Evolutionary conservation across 64 coral and sea anemone species (phyloP), one percentile per base, ranked within the genome.

Genomic region (Stylophora pistillata): DNA sequence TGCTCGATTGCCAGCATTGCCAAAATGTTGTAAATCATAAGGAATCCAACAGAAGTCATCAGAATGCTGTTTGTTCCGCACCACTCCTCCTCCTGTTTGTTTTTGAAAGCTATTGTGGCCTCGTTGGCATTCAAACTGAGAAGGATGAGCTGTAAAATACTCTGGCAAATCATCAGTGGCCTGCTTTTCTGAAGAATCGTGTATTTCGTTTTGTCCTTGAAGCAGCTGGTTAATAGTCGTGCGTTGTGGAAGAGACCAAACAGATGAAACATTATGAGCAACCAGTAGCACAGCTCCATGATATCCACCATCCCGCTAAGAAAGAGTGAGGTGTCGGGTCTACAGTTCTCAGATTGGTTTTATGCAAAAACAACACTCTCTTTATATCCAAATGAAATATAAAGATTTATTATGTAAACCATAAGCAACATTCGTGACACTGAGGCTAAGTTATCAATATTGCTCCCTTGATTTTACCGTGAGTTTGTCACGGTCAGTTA

Each of bases 1-100:
- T 79, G 15, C 31, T 79, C 77, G 20, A 79, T 18, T 12, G 77
- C 77, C 31, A 79, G 64, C 23, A 68, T 28, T 25, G 64, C 64
- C 64, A 68, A 68, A 21, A 68, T 12, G 21, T 68, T 68, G 64
- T 68, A 68, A 11, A 68, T 28, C 23, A 68, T 68, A 68, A 68
- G 23, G 1, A 68, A 27, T 0, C 64, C 64, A 21, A 68, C 64
- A 26, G 64, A 68, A 68, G 64, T 68, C 64, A 68, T 28, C 1
- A 68, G 64, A n/a, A 68, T 25, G 20, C 11, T 26, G 9, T n/a
- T 68, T 3, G n/a, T 68, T 68, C 23, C 20, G 64, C 64, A 68
- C 64, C 64, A 28, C 26, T 68, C 64, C 20, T 3, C 21, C 23
- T 12, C 20, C 64, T 68, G 64, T 68, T 68, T 25, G n/a, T 25